These are phyloP conservation scores for Naso thynnoides DNA, from an alignment of 2,797 vertebrate species.

Conservation along the genomic window DNA sequence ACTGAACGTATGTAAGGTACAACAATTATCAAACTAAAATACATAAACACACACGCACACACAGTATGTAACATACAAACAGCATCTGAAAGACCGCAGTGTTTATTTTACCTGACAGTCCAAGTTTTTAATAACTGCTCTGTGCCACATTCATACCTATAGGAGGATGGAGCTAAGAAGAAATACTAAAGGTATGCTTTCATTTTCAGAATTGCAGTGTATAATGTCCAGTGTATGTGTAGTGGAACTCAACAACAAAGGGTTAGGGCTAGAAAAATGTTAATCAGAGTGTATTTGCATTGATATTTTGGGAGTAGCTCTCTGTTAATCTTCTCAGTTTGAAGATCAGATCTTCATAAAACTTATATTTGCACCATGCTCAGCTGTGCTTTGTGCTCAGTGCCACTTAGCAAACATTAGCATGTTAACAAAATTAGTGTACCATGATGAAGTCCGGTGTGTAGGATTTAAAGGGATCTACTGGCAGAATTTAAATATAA, in stretches of 20 bases:
- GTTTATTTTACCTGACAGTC: slow-evolving; percentile 19
- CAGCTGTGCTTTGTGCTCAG: not conserved
- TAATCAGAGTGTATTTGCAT: not conserved
- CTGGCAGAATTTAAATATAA: too few species aligned
- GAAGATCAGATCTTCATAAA: not conserved
- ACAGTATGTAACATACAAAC: slow-evolving; percentile 36
- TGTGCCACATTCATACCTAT: slow-evolving; percentile 1
- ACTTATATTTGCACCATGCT: not conserved
- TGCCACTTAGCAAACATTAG: not conserved
- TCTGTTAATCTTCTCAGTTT: not conserved
- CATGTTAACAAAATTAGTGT: not conserved
- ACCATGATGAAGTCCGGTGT: not conserved
- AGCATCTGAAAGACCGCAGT: slow-evolving; percentile 38
- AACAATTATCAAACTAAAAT: slow-evolving; percentile 25
- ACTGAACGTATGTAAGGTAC: slow-evolving; percentile 21
- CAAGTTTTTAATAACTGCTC: slow-evolving; percentile 11
- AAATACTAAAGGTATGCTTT: not conserved
- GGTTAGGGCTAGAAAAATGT: not conserved
- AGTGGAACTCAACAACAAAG: not conserved
- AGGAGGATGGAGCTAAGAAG: not conserved
- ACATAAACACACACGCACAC: slow-evolving; percentile 15
- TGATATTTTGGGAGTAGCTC: not conserved
- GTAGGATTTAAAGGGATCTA: too few species aligned
- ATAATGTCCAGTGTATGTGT: not conserved
- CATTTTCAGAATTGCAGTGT: not conserved